Percentiles rank a stretch among this genome's conserved stretches.
These are phyloP conservation scores for Aelia acuminata DNA, from an alignment of 2,888 invertebrate species.

Conservation along the genomic window DNA sequence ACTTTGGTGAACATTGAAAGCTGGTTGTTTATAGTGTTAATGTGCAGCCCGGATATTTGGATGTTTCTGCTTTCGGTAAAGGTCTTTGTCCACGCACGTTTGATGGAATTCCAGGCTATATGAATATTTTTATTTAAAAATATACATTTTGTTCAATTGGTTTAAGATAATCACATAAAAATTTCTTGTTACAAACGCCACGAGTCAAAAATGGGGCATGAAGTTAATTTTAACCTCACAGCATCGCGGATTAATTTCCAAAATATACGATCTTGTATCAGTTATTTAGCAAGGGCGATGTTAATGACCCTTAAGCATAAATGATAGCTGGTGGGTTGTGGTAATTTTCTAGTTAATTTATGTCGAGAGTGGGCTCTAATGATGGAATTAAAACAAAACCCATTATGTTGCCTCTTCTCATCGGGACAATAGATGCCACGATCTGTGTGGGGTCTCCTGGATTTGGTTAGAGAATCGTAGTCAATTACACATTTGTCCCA, in stretches of 20 bases:
- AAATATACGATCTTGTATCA: constrained; percentile 17
- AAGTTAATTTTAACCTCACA: not conserved
- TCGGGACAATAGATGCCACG: not conserved
- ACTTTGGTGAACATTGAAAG: no score
- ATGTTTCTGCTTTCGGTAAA: no score
- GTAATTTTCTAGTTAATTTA: constrained; percentile 29
- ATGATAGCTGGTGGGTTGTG: constrained; percentile 17
- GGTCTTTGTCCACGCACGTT: no score
- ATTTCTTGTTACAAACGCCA: no score
- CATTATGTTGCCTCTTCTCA: constrained; percentile 9
- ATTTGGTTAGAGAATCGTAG: not conserved
- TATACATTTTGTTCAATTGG: no score
- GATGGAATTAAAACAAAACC: constrained; percentile 47
- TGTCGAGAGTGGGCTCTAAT: constrained; percentile 39
- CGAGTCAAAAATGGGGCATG: no score
- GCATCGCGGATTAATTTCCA: not conserved
- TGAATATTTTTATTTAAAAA: no score
- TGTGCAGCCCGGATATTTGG: no score
- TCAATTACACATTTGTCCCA: constrained; percentile 16
- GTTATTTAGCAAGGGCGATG: constrained; percentile 29
- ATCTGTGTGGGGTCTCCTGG: constrained; percentile 7
- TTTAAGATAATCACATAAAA: no score
- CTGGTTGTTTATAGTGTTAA: no score
- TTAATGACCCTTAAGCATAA: constrained; percentile 46
- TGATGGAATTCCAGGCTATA: no score